Evolutionary conservation across 2,888 invertebrate genomes (phyloP), one percentile per base, ranked within the genome.

Genomic region (Pycnomerus fuliginosus): DNA sequence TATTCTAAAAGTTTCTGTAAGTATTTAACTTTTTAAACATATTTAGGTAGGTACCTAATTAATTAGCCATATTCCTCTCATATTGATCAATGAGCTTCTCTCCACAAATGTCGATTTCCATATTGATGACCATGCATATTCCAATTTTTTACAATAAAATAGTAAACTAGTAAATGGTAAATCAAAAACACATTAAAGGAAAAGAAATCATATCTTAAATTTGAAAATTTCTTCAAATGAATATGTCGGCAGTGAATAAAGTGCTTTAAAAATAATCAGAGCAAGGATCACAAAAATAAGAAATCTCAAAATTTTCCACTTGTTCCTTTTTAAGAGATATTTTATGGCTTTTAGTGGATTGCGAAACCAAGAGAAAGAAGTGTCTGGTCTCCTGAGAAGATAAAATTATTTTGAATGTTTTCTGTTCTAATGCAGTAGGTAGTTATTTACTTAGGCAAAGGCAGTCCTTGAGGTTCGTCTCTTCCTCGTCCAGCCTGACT

Each of bases 401-500:
- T 16, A 42, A 53, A 55, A 41, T 27, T 27, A 10, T 10, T 10
- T 27, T 4, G 4, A 27, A 27, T 4, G 4, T 27, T 8, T 27
- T n/a, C 14, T 7, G 22, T 31, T 16, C 3, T 3, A 32, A 33
- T n/a, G n/a, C 20, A 25, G 25, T 4, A 25, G 3, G 7, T 17
- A 14, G 20, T 29, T 38, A 69, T 75, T 73, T 72, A 87, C 87
- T 74, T 71, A 3, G 87, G 87, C 4, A 70, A 64, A 1, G 82
- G 78, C 32, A 88, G 69, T 2, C 79, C 73, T 56, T 79, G 75
- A 0, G 87, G 86, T 2, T 79, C 75, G 39, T 78, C 71, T 46
- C 85, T 74, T 12, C 84, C 87, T 7, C 77, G 59, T 3, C 87
- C 87, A 0, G 76, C 85, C 0, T 87, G 86, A 55, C 74, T 71